Evolutionary conservation across 1,140 invertebrate genomes (phyloP), one percentile per base, ranked within the genome.

Genomic region (Ostrea denselamellosa): DNA sequence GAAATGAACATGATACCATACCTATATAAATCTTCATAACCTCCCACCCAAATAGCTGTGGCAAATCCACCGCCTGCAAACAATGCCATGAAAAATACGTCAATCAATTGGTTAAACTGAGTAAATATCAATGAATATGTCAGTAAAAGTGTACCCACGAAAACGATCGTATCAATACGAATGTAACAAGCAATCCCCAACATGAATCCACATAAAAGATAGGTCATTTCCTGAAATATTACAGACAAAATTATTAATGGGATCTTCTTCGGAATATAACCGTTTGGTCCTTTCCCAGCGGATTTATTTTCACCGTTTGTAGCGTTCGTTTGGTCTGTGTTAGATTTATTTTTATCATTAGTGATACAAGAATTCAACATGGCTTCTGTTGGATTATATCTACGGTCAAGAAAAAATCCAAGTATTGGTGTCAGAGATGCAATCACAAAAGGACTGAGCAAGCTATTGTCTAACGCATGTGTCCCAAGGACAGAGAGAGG

Each of bases 381-480:
- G 17, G 28, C 12, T 8, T 54, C 2, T 56, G 84, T 34, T 85
- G 68, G 53, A 22, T 54, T 53, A 10, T 54, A 83, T 34, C 56
- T 53, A 8, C 17, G 84, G 28, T 53, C 83, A 8, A 19, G 62
- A 25, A 44, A 51, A 12, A 25, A 85, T 10, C 22, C 19, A 58
- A 85, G 62, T 51, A 92, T n/a, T 8, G 89, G 17, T 22, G 90
- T 82, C 9, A 93, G 10, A 8, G 81, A 58, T 34, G 89, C 34
- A 77, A 94, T 92, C 8, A 93, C 22, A 83, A 93, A 88, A 14
- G 94, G 92, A 0, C 93, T 88, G 2, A 93, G 85, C 68, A 94
- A 92, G 65, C 93, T 93, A 86, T 93, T 92, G 9, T 93, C 87
- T 8, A 94, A 87, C 2, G 93, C 91, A 77, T 93, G 93, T 8